Conservation (phyloP, 2,888 invertebrate genomes). For the Stictocephala bisonia region DNA sequence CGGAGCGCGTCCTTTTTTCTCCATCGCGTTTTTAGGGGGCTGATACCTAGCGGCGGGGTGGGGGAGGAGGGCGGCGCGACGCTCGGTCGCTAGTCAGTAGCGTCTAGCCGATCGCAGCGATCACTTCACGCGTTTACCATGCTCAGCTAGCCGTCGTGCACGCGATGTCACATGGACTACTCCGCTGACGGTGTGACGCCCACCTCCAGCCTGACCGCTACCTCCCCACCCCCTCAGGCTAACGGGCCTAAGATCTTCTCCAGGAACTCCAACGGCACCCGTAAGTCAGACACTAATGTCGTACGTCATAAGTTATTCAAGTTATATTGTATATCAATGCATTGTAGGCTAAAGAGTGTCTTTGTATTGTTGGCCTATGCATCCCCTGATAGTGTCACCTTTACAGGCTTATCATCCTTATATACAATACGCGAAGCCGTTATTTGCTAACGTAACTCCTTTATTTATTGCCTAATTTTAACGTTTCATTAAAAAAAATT, state of each 20-base stretch:
- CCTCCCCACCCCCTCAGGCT: constrained; percentile 34
- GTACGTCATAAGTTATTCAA: too few species aligned
- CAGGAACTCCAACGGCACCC: constrained; percentile 61
- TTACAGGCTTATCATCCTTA: too few species aligned
- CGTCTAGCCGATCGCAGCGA: neutral
- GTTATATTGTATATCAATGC: too few species aligned
- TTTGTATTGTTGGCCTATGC: too few species aligned
- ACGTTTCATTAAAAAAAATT: too few species aligned
- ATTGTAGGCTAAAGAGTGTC: too few species aligned
- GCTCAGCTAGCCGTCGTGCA: constrained; percentile 36
- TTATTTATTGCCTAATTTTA: too few species aligned
- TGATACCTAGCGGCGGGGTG: neutral
- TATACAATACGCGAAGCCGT: too few species aligned
- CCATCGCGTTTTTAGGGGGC: too few species aligned
- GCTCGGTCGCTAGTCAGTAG: constrained; percentile 41
- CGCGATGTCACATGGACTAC: constrained; percentile 21
- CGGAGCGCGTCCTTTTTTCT: constrained; percentile 16
- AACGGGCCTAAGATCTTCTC: constrained; percentile 57
- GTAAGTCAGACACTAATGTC: constrained; percentile 56
- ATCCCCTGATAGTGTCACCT: too few species aligned
- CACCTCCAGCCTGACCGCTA: constrained; percentile 38
- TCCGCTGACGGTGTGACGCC: constrained; percentile 33
- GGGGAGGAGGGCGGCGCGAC: constrained; percentile 16
- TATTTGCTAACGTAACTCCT: too few species aligned
- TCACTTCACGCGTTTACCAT: too few species aligned